Base-by-base conservation (phyloP, 2,888 invertebrate genomes). In the Phorcus lineatus region DNA sequence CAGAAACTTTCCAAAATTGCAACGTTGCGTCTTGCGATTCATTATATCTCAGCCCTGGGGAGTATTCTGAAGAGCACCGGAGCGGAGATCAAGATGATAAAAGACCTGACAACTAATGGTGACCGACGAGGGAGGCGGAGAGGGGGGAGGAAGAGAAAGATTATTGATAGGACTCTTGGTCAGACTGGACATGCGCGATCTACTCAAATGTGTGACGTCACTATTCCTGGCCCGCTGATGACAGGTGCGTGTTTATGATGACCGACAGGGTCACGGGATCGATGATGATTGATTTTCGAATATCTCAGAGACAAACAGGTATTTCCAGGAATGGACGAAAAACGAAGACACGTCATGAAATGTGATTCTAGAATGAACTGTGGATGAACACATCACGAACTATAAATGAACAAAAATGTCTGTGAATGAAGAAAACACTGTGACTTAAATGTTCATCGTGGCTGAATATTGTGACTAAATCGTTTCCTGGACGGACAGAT, bases 1-100 rank as follows among this genome's bases (percentile, higher is more conserved):
- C 92, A 93, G 82, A 91, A 91, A 87, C 85, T 93, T 82, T 93
- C 93, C 1, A 93, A 93, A 85, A 93, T 93, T 28, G 93, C 93
- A 31, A 93, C 93, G 3, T 86, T 93, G 24, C 86, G 92, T 6
- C 84, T 92, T 67, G 92, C 93, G 9, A 93, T 93, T 70, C 92
- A 92, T 77, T 93, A 93, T 84, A 93, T 93, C 74, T 86, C 89
- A 6, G 91, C 92, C 13, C 86, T 93, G 54, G 87, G 86, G 6
- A 83, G 87, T 36, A 90, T 89, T 2, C 84, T 91, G 47, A 86
- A 85, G 67, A 88, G 85, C 62, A 88, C 88, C 2, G 91, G 91
- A 0, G 88, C 86, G 24, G 88, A 90, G 80, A 88, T 90, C n/a
- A 80, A 85, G 74, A 82, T 86, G 28, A 83, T 90, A n/a, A 85